phyloP scores from a whole-genome alignment of 2,888 invertebrate genomes.

The Euproctis similis region DNA sequence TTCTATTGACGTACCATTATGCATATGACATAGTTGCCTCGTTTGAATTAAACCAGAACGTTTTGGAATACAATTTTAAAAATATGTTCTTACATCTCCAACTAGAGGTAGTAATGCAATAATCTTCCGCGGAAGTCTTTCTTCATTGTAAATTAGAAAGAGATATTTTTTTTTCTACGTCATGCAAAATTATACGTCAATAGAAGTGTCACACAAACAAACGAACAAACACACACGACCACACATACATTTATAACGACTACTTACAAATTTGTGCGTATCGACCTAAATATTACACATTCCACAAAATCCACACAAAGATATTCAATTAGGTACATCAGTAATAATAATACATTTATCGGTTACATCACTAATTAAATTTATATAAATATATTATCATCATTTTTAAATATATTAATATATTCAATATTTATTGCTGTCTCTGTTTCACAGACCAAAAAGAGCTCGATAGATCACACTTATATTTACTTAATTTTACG shows the following conservation, averaged over 20 bases:
- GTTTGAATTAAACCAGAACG: too few relatives aligned
- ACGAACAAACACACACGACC: slow-evolving; percentile 32
- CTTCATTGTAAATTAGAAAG: too few relatives aligned
- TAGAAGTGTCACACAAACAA: slow-evolving; percentile 20
- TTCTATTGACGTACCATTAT: slow-evolving; percentile 16
- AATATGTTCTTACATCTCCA: too few relatives aligned
- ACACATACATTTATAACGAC: slow-evolving; percentile 38
- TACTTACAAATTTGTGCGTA: slow-evolving; percentile 73
- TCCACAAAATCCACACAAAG: slow-evolving; percentile 38
- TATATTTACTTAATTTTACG: slow-evolving; percentile 47
- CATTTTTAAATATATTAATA: slow-evolving; percentile 26
- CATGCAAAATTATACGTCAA: slow-evolving; percentile 11
- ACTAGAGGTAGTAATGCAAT: too few relatives aligned
- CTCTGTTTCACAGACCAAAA: slow-evolving; percentile 68
- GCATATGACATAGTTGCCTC: too few relatives aligned
- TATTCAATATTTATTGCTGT: slow-evolving; percentile 72
- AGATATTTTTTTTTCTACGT: too few relatives aligned
- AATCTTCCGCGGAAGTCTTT: too few relatives aligned
- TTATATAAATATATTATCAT: slow-evolving; percentile 37
- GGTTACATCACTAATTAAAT: slow-evolving; percentile 28
- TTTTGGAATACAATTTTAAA: too few relatives aligned
- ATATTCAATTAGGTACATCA: slow-evolving; percentile 20
- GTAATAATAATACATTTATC: slow-evolving; percentile 34
- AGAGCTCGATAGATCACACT: slow-evolving; percentile 66
- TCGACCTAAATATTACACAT: slow-evolving; percentile 55